phyloP scores from a whole-genome alignment of 2,797 vertebrate species.

The Lagocephalus sceleratus region DNA sequence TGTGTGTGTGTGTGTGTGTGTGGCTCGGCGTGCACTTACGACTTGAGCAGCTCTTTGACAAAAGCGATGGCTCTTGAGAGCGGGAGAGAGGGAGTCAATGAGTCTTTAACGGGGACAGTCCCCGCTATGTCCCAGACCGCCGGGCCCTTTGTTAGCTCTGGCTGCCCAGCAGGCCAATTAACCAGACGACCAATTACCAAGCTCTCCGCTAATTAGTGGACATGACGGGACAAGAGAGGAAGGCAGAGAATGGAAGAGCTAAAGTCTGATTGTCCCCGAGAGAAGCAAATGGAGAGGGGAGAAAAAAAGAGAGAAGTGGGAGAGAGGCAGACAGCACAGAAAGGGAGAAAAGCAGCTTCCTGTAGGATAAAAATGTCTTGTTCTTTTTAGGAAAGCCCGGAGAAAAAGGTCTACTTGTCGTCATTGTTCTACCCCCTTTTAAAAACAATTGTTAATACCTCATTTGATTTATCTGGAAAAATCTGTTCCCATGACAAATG shows the following conservation, averaged over 20 bases:
- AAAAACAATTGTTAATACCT: constrained; percentile 16
- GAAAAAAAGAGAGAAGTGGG: constrained; percentile 27
- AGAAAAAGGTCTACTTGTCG: constrained; percentile 44
- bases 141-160: constrained; percentile 67
- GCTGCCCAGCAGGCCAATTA: constrained; percentile 74
- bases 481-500: background rate
- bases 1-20: constrained; percentile 13
- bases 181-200: constrained; percentile 73
- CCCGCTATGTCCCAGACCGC: constrained; percentile 59
- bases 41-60: constrained; percentile 57
- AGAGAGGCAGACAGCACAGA: constrained; percentile 33
- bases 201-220: constrained; percentile 73
- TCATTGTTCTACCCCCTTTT: constrained; percentile 27
- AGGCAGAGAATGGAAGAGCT: constrained; percentile 47
- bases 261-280: constrained; percentile 57
- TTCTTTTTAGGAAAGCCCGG: constrained; percentile 38
- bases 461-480: background rate
- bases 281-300: constrained; percentile 48
- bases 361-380: constrained; percentile 43
- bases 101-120: constrained; percentile 63
- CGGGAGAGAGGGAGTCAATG: constrained; percentile 54
- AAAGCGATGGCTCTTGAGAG: constrained; percentile 51
- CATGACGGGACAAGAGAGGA: constrained; percentile 67
- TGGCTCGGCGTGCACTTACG: constrained; percentile 15
- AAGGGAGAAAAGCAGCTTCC: constrained; percentile 58